phyloP scores from a whole-genome alignment of 2,113 vertebrate species.

The Ptilonorhynchus violaceus region DNA sequence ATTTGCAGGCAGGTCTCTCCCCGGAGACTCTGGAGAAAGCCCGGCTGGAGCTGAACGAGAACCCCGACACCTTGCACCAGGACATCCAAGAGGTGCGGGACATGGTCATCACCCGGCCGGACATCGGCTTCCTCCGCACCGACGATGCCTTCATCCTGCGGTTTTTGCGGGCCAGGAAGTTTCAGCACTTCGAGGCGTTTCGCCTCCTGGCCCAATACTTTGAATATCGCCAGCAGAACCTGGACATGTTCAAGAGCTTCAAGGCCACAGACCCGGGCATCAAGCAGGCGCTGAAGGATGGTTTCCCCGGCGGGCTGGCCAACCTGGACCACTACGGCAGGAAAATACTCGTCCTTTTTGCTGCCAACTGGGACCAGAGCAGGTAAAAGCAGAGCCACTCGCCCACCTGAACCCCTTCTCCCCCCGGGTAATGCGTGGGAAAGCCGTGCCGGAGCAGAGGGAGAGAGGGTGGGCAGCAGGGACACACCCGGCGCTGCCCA shows the following conservation, averaged over 20 bases:
- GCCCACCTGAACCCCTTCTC: background rate
- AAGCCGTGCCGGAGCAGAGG: background rate
- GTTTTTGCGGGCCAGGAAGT: slow-evolving; percentile 94
- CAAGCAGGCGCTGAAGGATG: slow-evolving; percentile 97
- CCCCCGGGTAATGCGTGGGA: background rate
- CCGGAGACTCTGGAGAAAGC: slow-evolving; percentile 98
- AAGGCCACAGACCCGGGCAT: slow-evolving; percentile 97
- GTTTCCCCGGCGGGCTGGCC: slow-evolving; percentile 93
- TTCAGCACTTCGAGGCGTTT: slow-evolving; percentile 98
- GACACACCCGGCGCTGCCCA: background rate
- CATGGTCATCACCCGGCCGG: slow-evolving; percentile 98
- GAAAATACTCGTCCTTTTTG: slow-evolving; percentile 95
- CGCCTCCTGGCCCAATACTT: slow-evolving; percentile 96
- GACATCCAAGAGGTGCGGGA: slow-evolving; percentile 99
- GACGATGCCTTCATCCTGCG: slow-evolving; percentile 96
- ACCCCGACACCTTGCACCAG: slow-evolving; percentile 95
- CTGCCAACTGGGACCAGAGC: slow-evolving; percentile 99
- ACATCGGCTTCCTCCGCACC: slow-evolving; percentile 97
- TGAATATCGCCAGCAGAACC: slow-evolving; percentile 96
- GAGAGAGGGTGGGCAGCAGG: background rate
- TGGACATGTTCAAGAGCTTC: slow-evolving; percentile 99
- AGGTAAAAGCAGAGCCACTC: slow-evolving; percentile 76
- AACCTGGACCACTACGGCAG: slow-evolving; percentile 95
- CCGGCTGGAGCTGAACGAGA: slow-evolving; percentile 95
- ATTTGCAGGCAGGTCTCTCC: slow-evolving; percentile 95